Percentiles rank a stretch among this genome's conserved stretches.
These are phyloP conservation scores for Phasianus colchicus DNA, from an alignment of 2,113 vertebrate species.

Conservation along the genomic window DNA sequence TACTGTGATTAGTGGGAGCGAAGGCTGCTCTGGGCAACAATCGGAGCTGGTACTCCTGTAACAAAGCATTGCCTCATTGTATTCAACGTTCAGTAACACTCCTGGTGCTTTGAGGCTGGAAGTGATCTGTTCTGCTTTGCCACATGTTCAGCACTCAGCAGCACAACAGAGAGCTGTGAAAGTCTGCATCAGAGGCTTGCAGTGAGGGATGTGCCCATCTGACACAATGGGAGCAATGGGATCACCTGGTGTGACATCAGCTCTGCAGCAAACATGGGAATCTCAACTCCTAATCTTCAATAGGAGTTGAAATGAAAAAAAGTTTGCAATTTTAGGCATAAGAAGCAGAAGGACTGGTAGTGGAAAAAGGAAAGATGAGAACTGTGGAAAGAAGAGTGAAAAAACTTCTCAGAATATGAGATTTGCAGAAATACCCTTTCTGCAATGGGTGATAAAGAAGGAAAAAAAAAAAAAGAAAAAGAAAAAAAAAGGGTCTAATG, in stretches of 20 bases:
- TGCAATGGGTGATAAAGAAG: too few relatives aligned
- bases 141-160: neutral
- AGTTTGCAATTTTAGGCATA: neutral
- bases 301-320: neutral
- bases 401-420: neutral
- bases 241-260: neutral
- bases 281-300: neutral
- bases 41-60: fast-evolving
- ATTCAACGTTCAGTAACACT: too few relatives aligned
- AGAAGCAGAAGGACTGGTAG: neutral
- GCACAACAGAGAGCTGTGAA: neutral
- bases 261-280: neutral
- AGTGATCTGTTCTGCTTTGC: fast-evolving
- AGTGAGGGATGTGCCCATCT: neutral
- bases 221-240: neutral
- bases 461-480: too few relatives aligned
- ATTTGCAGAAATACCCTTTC: neutral
- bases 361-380: neutral
- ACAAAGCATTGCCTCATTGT: neutral
- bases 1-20: neutral
- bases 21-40: neutral
- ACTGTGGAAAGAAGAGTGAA: neutral
- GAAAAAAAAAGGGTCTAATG: neutral
- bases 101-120: neutral
- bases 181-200: neutral